phyloP scores from a whole-genome alignment of 1,140 invertebrate genomes.

The Trachymyrmex cornetzi region DNA sequence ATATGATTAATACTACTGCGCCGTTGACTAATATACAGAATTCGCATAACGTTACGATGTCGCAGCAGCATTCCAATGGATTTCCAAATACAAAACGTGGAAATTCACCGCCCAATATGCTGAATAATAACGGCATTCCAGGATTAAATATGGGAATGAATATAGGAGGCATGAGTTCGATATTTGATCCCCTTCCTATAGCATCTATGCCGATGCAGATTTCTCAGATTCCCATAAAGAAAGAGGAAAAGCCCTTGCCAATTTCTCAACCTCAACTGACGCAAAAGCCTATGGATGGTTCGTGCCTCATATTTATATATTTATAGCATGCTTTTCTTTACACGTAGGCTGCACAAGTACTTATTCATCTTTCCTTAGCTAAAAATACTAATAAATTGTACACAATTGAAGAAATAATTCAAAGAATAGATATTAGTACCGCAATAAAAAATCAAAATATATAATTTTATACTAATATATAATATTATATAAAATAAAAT shows the following conservation, averaged over 20 bases:
- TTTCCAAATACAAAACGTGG: slow-evolving; percentile 86
- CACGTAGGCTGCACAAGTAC: neutral
- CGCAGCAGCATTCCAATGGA: slow-evolving; percentile 85
- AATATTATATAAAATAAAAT: neutral
- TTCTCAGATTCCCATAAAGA: slow-evolving; percentile 86
- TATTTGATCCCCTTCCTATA: slow-evolving; percentile 89
- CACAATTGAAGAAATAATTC: slow-evolving; percentile 1
- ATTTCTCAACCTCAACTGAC: slow-evolving; percentile 81
- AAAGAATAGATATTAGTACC: neutral
- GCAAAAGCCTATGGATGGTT: slow-evolving; percentile 84
- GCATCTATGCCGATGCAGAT: slow-evolving; percentile 85
- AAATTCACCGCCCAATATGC: slow-evolving; percentile 85
- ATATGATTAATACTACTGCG: slow-evolving; percentile 79
- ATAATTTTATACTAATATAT: neutral
- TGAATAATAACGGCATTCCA: slow-evolving; percentile 87
- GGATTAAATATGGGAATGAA: slow-evolving; percentile 82
- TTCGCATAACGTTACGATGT: slow-evolving; percentile 80
- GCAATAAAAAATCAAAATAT: neutral
- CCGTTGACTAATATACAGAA: slow-evolving; percentile 79
- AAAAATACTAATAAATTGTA: neutral
- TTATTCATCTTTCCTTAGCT: neutral
- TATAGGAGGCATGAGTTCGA: slow-evolving; percentile 87
- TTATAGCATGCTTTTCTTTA: slow-evolving; percentile 25
- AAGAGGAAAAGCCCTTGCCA: slow-evolving; percentile 86
- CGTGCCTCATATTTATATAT: slow-evolving; percentile 66